Conservation (phyloP, 2,113 vertebrate species). For the Bujurquina vittata region DNA sequence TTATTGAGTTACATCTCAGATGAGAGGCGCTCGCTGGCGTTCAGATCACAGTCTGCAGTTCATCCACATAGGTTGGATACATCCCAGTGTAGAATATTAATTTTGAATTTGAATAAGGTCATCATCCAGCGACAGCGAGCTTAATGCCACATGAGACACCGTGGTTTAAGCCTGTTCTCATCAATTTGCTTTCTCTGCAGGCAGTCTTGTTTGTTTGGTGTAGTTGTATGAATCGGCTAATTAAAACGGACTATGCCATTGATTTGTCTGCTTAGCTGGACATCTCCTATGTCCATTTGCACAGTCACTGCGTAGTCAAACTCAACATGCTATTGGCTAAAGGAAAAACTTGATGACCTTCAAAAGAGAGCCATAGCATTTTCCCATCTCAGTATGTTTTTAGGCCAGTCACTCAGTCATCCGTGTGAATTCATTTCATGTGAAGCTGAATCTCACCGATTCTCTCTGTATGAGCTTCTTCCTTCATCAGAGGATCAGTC, state of each 20-base stretch:
- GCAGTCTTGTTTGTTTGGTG: slow-evolving; percentile 3
- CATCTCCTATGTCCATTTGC: neutral
- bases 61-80: slow-evolving; percentile 9
- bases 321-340: neutral
- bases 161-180: neutral
- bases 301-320: neutral
- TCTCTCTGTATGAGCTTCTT: neutral
- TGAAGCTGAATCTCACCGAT: neutral
- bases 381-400: neutral
- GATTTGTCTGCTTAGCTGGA: neutral
- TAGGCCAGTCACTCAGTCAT: neutral
- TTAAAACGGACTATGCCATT: neutral
- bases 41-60: neutral
- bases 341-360: neutral
- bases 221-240: neutral
- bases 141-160: neutral
- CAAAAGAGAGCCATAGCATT: neutral
- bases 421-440: neutral
- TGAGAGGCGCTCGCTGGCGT: neutral
- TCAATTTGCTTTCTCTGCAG: neutral
- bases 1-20: neutral
- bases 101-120: neutral
- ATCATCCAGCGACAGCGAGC: neutral
- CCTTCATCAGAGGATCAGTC: neutral
- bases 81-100: neutral